Evolutionary conservation across 2,888 invertebrate species (phyloP).

Genomic region (Phytoseiulus persimilis): DNA sequence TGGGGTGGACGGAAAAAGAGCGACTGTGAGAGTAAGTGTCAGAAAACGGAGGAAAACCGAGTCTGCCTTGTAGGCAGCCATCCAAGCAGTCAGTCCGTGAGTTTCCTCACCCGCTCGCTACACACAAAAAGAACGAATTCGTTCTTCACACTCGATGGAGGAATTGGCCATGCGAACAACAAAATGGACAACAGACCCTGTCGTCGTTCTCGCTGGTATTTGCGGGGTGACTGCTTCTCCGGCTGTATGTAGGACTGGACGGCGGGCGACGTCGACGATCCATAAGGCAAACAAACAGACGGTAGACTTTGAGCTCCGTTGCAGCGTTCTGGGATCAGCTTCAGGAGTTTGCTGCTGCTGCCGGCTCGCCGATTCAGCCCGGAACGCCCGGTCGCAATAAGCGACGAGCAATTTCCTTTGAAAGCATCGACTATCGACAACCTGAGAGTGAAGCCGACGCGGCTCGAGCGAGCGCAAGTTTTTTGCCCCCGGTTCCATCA

Average conservation of each 20-base stretch:
- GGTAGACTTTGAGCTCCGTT: not conserved
- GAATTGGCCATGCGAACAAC: not conserved
- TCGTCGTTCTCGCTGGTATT: not conserved
- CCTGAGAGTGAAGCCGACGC: not conserved
- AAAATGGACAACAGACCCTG: not conserved
- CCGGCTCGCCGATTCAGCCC: not conserved
- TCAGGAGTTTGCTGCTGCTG: not conserved
- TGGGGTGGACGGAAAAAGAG: not conserved
- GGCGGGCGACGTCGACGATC: not conserved
- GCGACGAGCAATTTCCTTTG: not conserved
- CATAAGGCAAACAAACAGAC: not conserved
- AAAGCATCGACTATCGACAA: not conserved
- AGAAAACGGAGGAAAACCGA: not conserved
- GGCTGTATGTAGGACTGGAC: not conserved
- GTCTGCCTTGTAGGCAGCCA: not conserved
- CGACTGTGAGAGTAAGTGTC: not conserved
- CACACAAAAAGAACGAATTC: not conserved
- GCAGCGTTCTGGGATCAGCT: not conserved
- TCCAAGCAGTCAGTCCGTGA: not conserved
- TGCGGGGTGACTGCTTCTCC: not conserved
- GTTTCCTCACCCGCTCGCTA: not conserved
- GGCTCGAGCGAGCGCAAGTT: not conserved
- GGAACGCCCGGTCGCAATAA: not conserved
- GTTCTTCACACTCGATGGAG: constrained; percentile 5
- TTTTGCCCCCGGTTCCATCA: not conserved